Conservation (phyloP, 2,888 invertebrate species). For the Tetropium fuscum region DNA sequence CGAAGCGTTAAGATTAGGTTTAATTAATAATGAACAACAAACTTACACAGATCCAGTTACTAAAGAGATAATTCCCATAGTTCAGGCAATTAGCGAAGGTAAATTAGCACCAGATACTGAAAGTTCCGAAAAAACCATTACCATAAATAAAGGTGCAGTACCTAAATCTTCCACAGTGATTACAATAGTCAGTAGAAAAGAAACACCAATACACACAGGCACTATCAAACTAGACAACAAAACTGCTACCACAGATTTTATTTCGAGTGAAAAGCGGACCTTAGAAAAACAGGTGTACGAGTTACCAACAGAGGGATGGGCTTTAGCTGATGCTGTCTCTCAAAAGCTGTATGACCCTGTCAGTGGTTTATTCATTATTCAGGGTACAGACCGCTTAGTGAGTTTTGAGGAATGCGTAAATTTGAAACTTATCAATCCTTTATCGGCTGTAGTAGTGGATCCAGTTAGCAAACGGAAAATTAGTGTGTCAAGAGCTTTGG, state of each 20-base stretch:
- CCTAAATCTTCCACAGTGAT: slow-evolving; percentile 51
- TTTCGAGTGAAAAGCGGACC: slow-evolving; percentile 63
- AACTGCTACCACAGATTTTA: slow-evolving; percentile 62
- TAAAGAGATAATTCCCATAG: slow-evolving; percentile 78
- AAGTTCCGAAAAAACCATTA: slow-evolving; percentile 53
- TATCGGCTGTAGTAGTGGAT: slow-evolving; percentile 86
- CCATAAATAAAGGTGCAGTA: slow-evolving; percentile 43
- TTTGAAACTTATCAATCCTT: slow-evolving; percentile 85
- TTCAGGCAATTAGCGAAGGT: slow-evolving; percentile 82
- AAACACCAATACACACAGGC: slow-evolving; percentile 33
- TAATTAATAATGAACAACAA: slow-evolving; percentile 83
- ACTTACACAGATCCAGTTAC: slow-evolving; percentile 83
- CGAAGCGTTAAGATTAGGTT: slow-evolving; percentile 81
- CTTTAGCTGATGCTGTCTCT: slow-evolving; percentile 84
- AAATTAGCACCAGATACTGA: slow-evolving; percentile 73
- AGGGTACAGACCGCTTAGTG: slow-evolving; percentile 85
- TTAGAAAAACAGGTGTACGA: slow-evolving; percentile 80
- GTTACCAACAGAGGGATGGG: slow-evolving; percentile 87
- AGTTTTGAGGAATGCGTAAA: slow-evolving; percentile 90
- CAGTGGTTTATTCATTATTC: slow-evolving; percentile 86
- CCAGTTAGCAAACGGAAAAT: slow-evolving; percentile 78
- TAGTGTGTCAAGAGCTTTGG: slow-evolving; percentile 78
- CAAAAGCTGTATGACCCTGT: slow-evolving; percentile 85
- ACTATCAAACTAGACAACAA: slow-evolving; percentile 15
- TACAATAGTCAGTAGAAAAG: slow-evolving; percentile 48